phyloP scores from a whole-genome alignment of 2,888 invertebrate species.

The Heterodera filipjevi region DNA sequence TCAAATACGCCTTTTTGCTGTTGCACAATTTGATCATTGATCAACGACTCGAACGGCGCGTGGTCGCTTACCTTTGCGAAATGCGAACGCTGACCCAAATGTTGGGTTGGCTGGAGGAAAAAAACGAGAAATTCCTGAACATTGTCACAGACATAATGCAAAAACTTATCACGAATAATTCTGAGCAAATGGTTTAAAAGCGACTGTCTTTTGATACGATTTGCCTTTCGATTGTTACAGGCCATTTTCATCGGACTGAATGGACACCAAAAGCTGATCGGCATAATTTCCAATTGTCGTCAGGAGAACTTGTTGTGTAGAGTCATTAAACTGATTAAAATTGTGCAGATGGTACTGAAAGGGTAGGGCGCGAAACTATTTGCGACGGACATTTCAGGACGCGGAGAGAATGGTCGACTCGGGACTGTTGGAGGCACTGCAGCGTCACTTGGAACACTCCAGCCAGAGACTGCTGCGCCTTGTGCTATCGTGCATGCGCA shows the following conservation, averaged over 20 bases:
- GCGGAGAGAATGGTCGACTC: conserved; percentile 39
- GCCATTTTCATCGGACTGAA: conserved; percentile 40
- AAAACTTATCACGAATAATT: conserved; percentile 50
- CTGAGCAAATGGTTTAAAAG: conserved; percentile 48
- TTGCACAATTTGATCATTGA: conserved; percentile 58
- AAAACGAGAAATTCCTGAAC: conserved; percentile 57
- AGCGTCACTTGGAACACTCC: conserved; percentile 42
- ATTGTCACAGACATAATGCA: conserved; percentile 57
- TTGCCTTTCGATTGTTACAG: conserved; percentile 13
- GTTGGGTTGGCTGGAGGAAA: conserved; percentile 51
- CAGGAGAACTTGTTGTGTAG: conserved; percentile 55
- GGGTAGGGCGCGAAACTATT: background rate
- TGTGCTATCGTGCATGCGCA: conserved; percentile 50
- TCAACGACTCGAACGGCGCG: conserved; percentile 32
- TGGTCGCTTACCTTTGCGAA: conserved; percentile 44
- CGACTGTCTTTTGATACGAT: background rate
- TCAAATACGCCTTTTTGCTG: conserved; percentile 57
- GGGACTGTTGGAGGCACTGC: conserved; percentile 42
- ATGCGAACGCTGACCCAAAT: conserved; percentile 37
- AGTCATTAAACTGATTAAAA: conserved; percentile 47
- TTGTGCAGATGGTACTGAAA: conserved; percentile 27
- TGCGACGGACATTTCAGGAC: conserved; percentile 29
- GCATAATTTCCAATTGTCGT: conserved; percentile 35
- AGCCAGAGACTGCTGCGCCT: conserved; percentile 48
- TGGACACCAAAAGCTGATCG: conserved; percentile 34